A percentile compares a stretch with the other conserved stretches of the same genome.
These are phyloP conservation scores for Pteromalus puparum DNA, from an alignment of 1,140 invertebrate species.

Conservation along the genomic window DNA sequence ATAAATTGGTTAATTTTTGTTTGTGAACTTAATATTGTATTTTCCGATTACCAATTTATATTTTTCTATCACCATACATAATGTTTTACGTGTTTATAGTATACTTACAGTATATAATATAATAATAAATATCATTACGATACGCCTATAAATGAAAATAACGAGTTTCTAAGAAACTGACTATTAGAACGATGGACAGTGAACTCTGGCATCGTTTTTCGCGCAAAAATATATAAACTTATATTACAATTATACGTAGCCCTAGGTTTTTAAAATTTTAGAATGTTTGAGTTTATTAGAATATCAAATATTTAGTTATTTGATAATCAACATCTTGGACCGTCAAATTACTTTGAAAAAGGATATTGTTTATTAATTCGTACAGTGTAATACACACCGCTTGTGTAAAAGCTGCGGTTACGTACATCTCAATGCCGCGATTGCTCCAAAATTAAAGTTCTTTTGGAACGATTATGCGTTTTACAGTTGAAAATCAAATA, in stretches of 20 bases:
- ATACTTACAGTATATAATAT: slow-evolving; percentile 13
- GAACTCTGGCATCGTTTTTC: not conserved
- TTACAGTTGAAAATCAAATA: not conserved
- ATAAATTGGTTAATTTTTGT: slow-evolving; percentile 2
- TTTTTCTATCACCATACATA: slow-evolving; percentile 8
- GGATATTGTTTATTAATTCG: not conserved
- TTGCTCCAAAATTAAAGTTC: not conserved
- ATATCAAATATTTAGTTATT: slow-evolving; percentile 18
- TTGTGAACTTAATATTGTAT: slow-evolving; percentile 12
- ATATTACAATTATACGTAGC: not conserved
- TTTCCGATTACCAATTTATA: slow-evolving; percentile 13
- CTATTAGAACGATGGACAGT: not conserved
- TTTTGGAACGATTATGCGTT: not conserved
- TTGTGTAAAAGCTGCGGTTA: not conserved
- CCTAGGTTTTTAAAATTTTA: slow-evolving; percentile 31
- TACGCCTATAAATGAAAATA: not conserved
- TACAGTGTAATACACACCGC: not conserved
- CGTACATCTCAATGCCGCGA: not conserved
- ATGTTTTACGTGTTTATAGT: slow-evolving; percentile 8
- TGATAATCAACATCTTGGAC: slow-evolving; percentile 24
- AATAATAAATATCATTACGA: slow-evolving; percentile 24
- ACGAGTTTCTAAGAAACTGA: not conserved
- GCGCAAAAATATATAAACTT: slow-evolving; percentile 30
- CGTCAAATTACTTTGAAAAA: slow-evolving; percentile 24
- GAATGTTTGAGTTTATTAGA: slow-evolving; percentile 31